phyloP scores from a whole-genome alignment of 92 coral and sea anemone genomes.

The Phenganax marumi region DNA sequence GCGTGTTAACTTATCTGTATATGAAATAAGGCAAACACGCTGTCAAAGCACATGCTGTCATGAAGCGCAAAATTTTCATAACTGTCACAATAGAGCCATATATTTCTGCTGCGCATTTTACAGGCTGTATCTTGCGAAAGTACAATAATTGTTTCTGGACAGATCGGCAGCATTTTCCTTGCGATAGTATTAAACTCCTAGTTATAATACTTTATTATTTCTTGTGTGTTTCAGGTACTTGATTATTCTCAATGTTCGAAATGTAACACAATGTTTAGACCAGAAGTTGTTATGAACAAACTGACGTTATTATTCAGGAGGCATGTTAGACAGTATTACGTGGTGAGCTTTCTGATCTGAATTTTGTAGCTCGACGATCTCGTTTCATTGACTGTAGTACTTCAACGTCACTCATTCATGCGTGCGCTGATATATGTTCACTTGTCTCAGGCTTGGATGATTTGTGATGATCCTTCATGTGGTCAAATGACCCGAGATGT shows the following conservation, averaged over 20 bases:
- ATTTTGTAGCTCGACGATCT: background rate
- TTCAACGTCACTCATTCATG: background rate
- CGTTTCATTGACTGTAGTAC: background rate
- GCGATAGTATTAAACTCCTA: background rate
- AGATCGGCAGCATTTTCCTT: too few relatives aligned
- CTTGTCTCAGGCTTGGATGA: constrained; percentile 83
- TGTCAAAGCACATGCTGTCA: too few relatives aligned
- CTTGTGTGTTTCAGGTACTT: background rate
- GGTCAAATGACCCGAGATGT: constrained; percentile 86
- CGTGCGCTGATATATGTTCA: background rate
- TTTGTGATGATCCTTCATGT: constrained; percentile 95
- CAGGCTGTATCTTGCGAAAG: too few relatives aligned
- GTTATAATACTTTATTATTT: background rate
- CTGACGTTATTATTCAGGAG: constrained; percentile 76
- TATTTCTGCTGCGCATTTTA: too few relatives aligned
- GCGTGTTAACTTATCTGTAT: too few relatives aligned
- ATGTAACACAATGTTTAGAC: constrained; percentile 60
- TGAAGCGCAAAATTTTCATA: too few relatives aligned
- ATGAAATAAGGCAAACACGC: too few relatives aligned
- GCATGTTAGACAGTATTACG: constrained; percentile 80
- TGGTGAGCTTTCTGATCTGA: constrained; percentile 57
- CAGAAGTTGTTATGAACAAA: constrained; percentile 71
- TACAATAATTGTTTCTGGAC: too few relatives aligned
- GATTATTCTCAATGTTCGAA: constrained; percentile 58
- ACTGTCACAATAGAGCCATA: too few relatives aligned